Base-by-base conservation (phyloP, 2,888 invertebrate species). In the Lacanobia wlatinum region DNA sequence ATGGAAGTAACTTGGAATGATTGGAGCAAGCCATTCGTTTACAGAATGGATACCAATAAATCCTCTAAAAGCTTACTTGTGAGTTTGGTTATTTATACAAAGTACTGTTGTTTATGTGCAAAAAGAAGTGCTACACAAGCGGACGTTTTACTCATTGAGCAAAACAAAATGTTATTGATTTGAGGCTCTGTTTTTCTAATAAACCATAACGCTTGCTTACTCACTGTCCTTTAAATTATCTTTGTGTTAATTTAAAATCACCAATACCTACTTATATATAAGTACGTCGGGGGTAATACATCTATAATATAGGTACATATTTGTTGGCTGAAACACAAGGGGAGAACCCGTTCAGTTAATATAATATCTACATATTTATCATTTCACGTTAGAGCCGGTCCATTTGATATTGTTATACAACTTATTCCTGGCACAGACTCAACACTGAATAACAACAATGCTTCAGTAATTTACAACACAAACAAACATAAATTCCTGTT, bases 401-500 rank as follows among this genome's bases (percentile, higher is more conserved):
- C 56, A 46, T 66, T 70, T 77, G 50, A 70, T 70, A 66, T 61
- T 56, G 62, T 68, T 52, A 59, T 21, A 53, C 50, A 59, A 62
- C 65, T 74, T 67, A 71, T 78, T 80, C 70, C 62, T 66, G 76
- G 74, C 80, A 73, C 69, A 60, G 67, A 72, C 67, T 76, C 75
- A 78, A 74, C 77, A 70, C 76, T 73, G 69, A 79, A 80, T 78
- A 82, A 80, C 80, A 79, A 81, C 82, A 78, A 75, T 75, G 70
- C 76, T 77, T 68, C 70, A 55, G 60, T 83, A 84, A 86, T 79
- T 81, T 80, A 50, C 72, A 70, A 77, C 75, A 58, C 76, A 84
- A 86, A 88, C 87, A 85, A 74, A 83, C 86, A 86, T 87, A 90
- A 87, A 90, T 89, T 86, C 67, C 72, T 86, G 87, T 88, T 88